phyloP scores from a whole-genome alignment of 2,888 invertebrate genomes.

The Drosophila stalkeri region DNA sequence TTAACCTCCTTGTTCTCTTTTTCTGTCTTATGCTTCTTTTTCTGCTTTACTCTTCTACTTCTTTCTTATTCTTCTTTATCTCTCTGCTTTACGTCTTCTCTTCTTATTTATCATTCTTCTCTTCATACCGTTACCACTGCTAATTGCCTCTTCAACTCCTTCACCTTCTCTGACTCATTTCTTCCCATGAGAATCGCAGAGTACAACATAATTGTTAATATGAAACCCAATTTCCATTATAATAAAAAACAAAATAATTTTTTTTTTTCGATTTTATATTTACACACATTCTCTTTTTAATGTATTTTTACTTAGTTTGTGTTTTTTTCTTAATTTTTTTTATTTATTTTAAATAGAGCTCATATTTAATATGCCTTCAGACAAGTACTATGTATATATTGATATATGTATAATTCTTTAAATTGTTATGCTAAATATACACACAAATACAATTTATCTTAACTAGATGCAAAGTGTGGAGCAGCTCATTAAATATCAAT shows the following conservation, averaged over 20 bases:
- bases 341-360: conserved; percentile 39
- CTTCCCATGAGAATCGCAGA: background rate
- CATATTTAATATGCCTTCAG: conserved; percentile 62
- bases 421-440: conserved; percentile 44
- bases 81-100: background rate
- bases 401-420: conserved; percentile 60
- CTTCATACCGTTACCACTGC: background rate
- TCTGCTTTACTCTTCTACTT: no score
- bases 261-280: conserved; percentile 46
- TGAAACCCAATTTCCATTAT: background rate
- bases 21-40: background rate
- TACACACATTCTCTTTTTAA: conserved; percentile 50
- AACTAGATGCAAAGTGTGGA: conserved; percentile 54
- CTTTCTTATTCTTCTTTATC: background rate
- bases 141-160: background rate
- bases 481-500: conserved; percentile 44
- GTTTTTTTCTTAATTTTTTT: background rate
- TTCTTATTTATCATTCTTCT: background rate
- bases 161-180: background rate
- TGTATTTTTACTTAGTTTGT: conserved; percentile 44
- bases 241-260: conserved; percentile 21
- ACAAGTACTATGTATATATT: conserved; percentile 23
- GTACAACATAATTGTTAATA: background rate
- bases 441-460: conserved; percentile 65
- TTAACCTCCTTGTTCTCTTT: background rate